Conservation (phyloP, 2,888 invertebrate genomes). For the Ommatoiulus sabulosus region DNA sequence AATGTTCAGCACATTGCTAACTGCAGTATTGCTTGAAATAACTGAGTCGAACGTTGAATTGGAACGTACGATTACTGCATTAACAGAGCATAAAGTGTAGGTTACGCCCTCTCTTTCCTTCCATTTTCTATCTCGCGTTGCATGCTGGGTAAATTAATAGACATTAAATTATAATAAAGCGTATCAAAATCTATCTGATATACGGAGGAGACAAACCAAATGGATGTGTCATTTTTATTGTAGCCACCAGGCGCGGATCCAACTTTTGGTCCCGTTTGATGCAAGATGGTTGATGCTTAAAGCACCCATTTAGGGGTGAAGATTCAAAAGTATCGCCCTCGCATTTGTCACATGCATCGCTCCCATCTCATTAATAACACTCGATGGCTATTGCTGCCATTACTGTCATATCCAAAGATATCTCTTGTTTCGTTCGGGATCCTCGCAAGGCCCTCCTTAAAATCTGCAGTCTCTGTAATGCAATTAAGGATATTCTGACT, state of each 20-base stretch:
- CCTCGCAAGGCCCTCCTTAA: neutral
- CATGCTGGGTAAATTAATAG: constrained; percentile 10
- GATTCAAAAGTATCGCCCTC: constrained; percentile 23
- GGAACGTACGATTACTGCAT: neutral
- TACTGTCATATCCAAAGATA: constrained; percentile 48
- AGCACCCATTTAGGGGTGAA: neutral
- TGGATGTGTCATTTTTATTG: neutral
- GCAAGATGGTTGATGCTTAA: neutral
- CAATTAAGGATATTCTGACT: neutral
- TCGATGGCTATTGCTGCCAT: constrained; percentile 35
- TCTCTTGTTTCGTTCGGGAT: neutral
- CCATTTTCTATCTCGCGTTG: neutral
- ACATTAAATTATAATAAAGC: neutral
- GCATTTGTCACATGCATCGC: constrained; percentile 31
- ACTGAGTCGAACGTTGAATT: no score
- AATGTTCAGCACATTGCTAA: no score
- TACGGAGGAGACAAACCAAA: neutral
- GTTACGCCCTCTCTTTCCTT: neutral
- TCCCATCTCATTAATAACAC: constrained; percentile 37
- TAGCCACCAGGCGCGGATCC: neutral
- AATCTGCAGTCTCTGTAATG: neutral
- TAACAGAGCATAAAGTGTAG: neutral
- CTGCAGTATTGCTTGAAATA: no score
- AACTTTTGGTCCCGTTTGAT: neutral
- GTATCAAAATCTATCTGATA: neutral